Evolutionary conservation across 2,888 invertebrate species (phyloP).

Genomic region (Terebella lapidaria): DNA sequence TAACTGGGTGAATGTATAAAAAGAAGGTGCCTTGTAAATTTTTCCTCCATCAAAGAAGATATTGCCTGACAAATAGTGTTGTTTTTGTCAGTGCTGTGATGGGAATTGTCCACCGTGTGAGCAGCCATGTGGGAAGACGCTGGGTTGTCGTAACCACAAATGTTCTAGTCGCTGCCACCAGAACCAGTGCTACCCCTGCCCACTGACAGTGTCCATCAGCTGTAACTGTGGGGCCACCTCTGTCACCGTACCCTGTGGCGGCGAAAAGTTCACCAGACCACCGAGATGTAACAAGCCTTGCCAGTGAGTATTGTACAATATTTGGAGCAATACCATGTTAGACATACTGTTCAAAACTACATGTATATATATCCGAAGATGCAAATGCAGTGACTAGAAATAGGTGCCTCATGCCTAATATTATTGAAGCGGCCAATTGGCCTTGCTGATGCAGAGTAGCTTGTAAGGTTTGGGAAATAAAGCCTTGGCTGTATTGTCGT

Average conservation of each 20-base stretch:
- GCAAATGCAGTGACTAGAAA: too few relatives aligned
- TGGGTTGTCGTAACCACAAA: conserved; percentile 83
- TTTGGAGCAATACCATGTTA: too few relatives aligned
- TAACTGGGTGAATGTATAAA: background rate
- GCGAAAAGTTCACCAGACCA: conserved; percentile 69
- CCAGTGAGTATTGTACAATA: conserved; percentile 57
- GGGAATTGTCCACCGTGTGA: conserved; percentile 64
- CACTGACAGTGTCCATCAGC: conserved; percentile 63
- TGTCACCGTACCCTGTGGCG: conserved; percentile 79
- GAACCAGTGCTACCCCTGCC: conserved; percentile 81
- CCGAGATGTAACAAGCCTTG: conserved; percentile 74
- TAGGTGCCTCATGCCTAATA: too few relatives aligned
- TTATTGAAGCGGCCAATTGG: too few relatives aligned
- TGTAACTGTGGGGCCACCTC: conserved; percentile 79
- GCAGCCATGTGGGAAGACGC: conserved; percentile 67
- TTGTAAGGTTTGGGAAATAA: too few relatives aligned
- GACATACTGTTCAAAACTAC: too few relatives aligned
- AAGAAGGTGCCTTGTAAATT: too few relatives aligned
- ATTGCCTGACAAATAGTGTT: too few relatives aligned
- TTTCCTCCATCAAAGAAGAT: too few relatives aligned
- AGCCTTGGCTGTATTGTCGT: too few relatives aligned
- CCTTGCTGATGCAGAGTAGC: too few relatives aligned
- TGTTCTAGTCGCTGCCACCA: conserved; percentile 75
- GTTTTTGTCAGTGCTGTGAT: conserved; percentile 67
- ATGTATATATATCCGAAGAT: too few relatives aligned